These are phyloP conservation scores for Anthoscopus minutus DNA, from an alignment of 2,113 vertebrate genomes.

Conservation along the genomic window DNA sequence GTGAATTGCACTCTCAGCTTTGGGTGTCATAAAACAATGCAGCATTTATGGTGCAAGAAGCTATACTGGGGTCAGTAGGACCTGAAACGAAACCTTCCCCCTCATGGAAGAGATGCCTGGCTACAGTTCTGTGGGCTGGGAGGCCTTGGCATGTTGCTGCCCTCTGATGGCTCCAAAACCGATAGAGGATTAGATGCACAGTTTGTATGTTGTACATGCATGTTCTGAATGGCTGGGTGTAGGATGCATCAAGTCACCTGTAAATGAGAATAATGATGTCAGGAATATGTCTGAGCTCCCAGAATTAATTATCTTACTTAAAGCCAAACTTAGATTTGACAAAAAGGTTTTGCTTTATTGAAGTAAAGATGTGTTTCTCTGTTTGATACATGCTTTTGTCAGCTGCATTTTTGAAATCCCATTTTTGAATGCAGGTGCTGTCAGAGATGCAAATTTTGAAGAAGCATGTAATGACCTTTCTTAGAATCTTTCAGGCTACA, in stretches of 20 bases:
- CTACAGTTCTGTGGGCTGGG: neutral
- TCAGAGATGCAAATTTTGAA: neutral
- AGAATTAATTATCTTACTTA: neutral
- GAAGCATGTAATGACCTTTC: neutral
- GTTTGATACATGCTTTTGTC: neutral
- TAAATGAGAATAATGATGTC: neutral
- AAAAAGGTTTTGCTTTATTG: neutral
- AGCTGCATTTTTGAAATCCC: neutral
- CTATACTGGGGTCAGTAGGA: neutral
- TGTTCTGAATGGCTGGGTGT: neutral
- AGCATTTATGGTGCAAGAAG: neutral
- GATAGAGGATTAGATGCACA: neutral
- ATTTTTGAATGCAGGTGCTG: neutral
- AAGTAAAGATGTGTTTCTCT: neutral
- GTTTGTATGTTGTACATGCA: neutral
- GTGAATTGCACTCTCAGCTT: neutral
- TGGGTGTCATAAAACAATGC: neutral
- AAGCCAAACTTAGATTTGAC: neutral
- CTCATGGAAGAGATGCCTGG: accelerated
- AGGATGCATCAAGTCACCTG: neutral
- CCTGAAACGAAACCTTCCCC: neutral
- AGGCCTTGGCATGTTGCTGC: neutral
- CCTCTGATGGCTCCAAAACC: neutral
- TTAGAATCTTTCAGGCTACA: neutral
- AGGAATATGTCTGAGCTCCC: neutral